Evolutionary conservation across 1,140 invertebrate species (phyloP).

Genomic region (Triops cancriformis): DNA sequence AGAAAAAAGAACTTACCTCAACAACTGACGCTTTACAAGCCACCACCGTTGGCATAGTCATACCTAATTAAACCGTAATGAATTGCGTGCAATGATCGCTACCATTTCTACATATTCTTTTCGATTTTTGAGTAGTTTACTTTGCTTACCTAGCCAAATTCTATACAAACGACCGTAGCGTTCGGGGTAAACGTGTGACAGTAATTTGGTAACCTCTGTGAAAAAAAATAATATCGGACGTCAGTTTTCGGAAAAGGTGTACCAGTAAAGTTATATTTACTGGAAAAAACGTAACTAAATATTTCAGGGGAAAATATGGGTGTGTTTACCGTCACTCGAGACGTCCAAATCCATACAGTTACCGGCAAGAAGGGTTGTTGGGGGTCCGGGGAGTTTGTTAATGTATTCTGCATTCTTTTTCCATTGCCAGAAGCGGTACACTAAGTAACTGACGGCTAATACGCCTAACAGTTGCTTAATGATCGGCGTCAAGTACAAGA

Average conservation of each 20-base stretch:
- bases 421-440: background rate
- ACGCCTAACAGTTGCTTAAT: background rate
- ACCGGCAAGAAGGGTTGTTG: slow-evolving; percentile 46
- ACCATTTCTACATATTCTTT: background rate
- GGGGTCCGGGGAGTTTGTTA: slow-evolving; percentile 45
- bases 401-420: slow-evolving; percentile 11
- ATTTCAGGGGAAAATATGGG: background rate
- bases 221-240: background rate
- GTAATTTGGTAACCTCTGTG: slow-evolving; percentile 1
- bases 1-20: background rate
- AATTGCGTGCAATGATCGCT: background rate
- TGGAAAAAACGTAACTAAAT: background rate
- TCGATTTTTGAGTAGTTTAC: background rate
- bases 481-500: background rate
- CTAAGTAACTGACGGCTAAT: background rate
- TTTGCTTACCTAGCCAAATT: background rate
- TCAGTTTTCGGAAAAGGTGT: too few species aligned
- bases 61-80: background rate
- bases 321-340: background rate
- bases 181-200: background rate
- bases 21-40: slow-evolving; percentile 7
- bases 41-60: slow-evolving; percentile 4
- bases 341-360: slow-evolving; percentile 42
- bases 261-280: background rate
- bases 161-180: background rate